Conservation (phyloP, 37 sponge, comb jelly and placozoan genomes). For the Hormiphora californensis region DNA sequence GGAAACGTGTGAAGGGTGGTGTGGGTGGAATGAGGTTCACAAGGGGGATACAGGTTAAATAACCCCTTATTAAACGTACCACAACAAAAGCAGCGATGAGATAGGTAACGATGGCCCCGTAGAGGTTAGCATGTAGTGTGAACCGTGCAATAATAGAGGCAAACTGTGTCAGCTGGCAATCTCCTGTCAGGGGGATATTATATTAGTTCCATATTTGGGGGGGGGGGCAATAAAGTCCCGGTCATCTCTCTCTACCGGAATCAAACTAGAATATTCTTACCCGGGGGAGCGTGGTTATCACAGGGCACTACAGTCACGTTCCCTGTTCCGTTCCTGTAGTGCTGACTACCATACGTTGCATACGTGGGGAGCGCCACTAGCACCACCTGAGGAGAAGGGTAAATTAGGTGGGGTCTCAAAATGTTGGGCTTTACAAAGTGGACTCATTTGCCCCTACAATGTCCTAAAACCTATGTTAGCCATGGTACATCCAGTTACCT, state of each 20-base stretch:
- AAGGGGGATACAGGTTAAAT: no score
- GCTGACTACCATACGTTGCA: conserved; percentile 24
- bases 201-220: not conserved
- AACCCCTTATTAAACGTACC: no score
- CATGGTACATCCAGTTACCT: no score
- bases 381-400: no score
- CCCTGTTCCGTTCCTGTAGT: conserved; percentile 22
- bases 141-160: conserved; percentile 27
- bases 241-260: not conserved
- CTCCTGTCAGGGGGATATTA: not conserved
- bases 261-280: not conserved
- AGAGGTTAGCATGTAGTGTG: conserved; percentile 3
- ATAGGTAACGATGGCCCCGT: conserved; percentile 16
- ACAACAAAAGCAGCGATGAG: conserved; percentile 16
- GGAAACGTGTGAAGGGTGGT: no score
- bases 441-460: no score
- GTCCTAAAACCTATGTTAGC: no score
- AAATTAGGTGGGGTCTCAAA: no score
- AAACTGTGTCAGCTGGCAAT: conserved; percentile 15
- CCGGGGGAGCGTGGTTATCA: not conserved
- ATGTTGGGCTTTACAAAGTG: no score
- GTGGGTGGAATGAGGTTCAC: no score
- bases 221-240: not conserved
- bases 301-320: not conserved
- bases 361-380: conserved; percentile 10